These are phyloP conservation scores for Anthonomus grandis DNA, from an alignment of 1,140 invertebrate species.

Conservation along the genomic window DNA sequence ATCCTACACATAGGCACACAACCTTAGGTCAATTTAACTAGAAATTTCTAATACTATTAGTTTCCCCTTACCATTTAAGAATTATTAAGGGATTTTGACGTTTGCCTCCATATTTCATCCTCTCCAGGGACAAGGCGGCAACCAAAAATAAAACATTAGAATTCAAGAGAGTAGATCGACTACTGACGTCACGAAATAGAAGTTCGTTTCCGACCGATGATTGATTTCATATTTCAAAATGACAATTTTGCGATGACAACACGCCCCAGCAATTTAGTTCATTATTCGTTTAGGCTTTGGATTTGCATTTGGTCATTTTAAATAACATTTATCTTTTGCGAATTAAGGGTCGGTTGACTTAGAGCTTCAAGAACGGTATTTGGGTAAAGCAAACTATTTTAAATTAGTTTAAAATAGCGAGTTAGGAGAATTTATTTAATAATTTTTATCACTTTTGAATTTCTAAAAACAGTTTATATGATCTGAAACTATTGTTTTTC, in stretches of 20 bases:
- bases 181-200: conserved; percentile 17
- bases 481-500: too few relatives aligned
- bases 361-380: too few relatives aligned
- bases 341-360: too few relatives aligned
- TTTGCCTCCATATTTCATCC: conserved; percentile 17
- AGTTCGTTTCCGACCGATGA: conserved; percentile 19
- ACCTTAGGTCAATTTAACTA: too few relatives aligned
- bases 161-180: conserved; percentile 17
- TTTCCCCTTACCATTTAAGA: conserved; percentile 11
- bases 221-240: conserved; percentile 19
- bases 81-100: conserved; percentile 10
- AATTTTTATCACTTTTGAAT: too few relatives aligned
- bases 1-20: too few relatives aligned
- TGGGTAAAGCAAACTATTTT: too few relatives aligned
- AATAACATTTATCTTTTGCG: too few relatives aligned
- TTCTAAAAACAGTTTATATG: too few relatives aligned
- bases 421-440: too few relatives aligned
- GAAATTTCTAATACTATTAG: conserved; percentile 12
- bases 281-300: background rate
- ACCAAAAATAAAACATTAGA: conserved; percentile 19
- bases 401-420: too few relatives aligned
- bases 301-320: background rate
- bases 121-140: conserved; percentile 13
- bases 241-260: conserved; percentile 19
- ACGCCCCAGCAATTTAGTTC: conserved; percentile 20